Percentiles rank a stretch among this genome's conserved stretches.
These are phyloP conservation scores for Nephila pilipes DNA, from an alignment of 1,140 invertebrate species.

Conservation along the genomic window DNA sequence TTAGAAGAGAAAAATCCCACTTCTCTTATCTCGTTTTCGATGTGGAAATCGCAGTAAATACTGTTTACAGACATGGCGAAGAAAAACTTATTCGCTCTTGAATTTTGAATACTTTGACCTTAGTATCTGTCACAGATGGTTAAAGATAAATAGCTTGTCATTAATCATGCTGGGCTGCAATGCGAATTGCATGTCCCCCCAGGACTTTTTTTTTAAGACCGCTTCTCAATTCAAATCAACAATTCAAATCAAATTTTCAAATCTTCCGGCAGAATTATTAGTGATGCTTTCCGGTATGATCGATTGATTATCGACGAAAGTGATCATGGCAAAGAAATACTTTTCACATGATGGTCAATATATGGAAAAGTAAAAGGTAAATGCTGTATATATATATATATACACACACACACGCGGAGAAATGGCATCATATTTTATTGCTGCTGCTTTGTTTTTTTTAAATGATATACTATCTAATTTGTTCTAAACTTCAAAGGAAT, in stretches of 20 bases:
- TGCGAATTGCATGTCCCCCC: background rate
- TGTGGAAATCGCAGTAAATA: background rate
- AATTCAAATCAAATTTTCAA: slow-evolving; percentile 47
- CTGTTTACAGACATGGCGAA: background rate
- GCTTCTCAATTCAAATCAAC: no score
- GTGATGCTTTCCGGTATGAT: slow-evolving; percentile 18
- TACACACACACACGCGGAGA: no score
- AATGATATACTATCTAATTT: slow-evolving; percentile 26
- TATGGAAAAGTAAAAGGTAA: no score
- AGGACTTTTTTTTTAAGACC: background rate
- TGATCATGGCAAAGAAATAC: background rate
- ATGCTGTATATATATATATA: no score
- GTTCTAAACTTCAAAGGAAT: background rate
- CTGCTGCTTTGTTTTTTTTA: background rate
- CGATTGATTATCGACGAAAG: slow-evolving; percentile 10
- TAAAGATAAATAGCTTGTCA: slow-evolving; percentile 39
- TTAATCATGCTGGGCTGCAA: background rate
- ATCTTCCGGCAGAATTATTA: slow-evolving; percentile 59
- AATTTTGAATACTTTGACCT: slow-evolving; percentile 45
- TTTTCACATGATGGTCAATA: no score
- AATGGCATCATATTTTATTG: background rate
- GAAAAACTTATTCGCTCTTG: slow-evolving; percentile 6
- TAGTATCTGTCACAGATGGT: slow-evolving; percentile 26
- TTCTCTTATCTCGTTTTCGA: background rate
- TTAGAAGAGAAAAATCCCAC: background rate